phyloP scores from a whole-genome alignment of 1,140 invertebrate species.

The Drosophila lacteicornis region DNA sequence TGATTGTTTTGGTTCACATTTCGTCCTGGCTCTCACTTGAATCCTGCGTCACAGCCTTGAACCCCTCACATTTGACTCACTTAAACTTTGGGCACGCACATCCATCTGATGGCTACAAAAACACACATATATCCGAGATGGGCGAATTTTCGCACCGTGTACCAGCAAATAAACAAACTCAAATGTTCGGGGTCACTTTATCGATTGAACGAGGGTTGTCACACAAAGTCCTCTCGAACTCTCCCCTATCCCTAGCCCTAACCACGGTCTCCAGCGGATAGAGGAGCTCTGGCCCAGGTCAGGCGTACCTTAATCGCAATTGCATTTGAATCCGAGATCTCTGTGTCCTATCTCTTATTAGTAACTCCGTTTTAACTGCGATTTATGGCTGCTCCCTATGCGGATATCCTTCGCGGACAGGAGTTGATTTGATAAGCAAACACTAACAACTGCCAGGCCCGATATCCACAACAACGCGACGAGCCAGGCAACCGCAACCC shows the following conservation, averaged over 20 bases:
- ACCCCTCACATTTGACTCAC: conserved; percentile 50
- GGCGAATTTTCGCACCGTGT: conserved; percentile 39
- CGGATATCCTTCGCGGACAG: conserved; percentile 53
- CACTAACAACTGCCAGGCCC: conserved; percentile 63
- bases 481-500: conserved; percentile 78
- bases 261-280: neutral
- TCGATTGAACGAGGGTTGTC: conserved; percentile 60
- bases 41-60: conserved; percentile 39
- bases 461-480: conserved; percentile 77
- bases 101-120: conserved; percentile 22
- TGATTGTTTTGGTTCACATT: conserved; percentile 44
- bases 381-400: conserved; percentile 26
- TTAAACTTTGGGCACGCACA: conserved; percentile 45
- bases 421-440: conserved; percentile 70
- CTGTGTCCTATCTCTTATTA: neutral
- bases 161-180: conserved; percentile 44
- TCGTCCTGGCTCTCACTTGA: conserved; percentile 7
- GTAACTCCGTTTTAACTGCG: conserved; percentile 8
- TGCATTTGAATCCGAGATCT: conserved; percentile 16
- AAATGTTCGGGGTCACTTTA: conserved; percentile 64
- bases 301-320: conserved; percentile 26
- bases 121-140: conserved; percentile 18
- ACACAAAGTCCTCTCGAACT: conserved; percentile 3
- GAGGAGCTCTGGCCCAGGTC: neutral
- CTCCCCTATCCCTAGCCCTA: neutral